Percentiles rank a stretch among this genome's conserved stretches.
phyloP scores from a whole-genome alignment of 2,113 vertebrate species.

The Pterophyllum scalare region DNA sequence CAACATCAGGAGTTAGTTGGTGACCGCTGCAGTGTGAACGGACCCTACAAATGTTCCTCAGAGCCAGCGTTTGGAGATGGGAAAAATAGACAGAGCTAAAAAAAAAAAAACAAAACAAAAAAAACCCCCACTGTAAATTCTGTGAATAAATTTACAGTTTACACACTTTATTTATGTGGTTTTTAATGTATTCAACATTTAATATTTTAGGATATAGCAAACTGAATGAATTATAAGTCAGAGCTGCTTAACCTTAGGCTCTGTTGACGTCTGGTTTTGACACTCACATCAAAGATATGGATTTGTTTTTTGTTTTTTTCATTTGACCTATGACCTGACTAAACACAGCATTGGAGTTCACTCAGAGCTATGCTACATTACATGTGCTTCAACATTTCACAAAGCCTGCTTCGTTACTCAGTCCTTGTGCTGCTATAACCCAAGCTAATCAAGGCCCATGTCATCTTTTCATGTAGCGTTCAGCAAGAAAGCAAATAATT shows the following conservation, averaged over 20 bases:
- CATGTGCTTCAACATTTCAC: background rate
- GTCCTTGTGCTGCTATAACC: background rate
- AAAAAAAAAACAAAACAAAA: background rate
- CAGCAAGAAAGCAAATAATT: background rate
- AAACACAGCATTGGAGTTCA: background rate
- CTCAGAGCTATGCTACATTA: background rate
- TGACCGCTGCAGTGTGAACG: background rate
- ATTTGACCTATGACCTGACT: background rate
- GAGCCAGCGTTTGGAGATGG: background rate
- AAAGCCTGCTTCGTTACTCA: background rate
- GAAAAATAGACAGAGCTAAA: too few species aligned
- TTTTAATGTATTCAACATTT: background rate
- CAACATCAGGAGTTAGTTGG: background rate
- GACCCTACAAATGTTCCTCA: background rate
- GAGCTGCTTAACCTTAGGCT: background rate
- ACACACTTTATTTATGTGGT: background rate
- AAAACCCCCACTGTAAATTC: background rate
- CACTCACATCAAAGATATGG: background rate
- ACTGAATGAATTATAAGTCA: background rate
- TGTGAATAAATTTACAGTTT: background rate
- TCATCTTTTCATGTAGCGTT: background rate
- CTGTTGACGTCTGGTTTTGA: background rate
- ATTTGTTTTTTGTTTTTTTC: background rate
- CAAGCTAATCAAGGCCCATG: background rate
- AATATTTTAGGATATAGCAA: background rate